Conservation (phyloP, 1,140 invertebrate species). For the Oscheius sp. region DNA sequence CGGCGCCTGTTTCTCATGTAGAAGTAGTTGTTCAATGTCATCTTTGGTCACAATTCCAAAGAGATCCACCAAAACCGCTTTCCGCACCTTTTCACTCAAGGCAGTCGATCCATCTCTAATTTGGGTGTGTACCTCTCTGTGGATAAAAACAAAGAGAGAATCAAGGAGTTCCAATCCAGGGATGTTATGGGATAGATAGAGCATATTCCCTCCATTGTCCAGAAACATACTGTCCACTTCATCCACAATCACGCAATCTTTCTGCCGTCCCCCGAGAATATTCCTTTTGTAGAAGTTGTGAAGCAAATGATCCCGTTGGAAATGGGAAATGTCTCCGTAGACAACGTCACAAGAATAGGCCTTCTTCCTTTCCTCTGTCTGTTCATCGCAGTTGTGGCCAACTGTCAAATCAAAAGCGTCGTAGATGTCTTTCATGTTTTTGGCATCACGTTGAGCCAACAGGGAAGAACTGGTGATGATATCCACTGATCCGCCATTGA, state of each 20-base stretch:
- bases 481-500: not conserved
- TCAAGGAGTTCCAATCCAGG: slow-evolving; percentile 11
- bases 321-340: slow-evolving; percentile 37
- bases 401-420: not conserved
- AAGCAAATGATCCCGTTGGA: slow-evolving; percentile 34
- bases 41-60: slow-evolving; percentile 7
- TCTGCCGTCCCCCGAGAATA: not conserved
- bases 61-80: not conserved
- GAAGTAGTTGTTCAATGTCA: not conserved
- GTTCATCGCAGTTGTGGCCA: slow-evolving; percentile 19
- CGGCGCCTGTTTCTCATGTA: not conserved
- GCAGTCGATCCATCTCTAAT: not conserved
- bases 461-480: slow-evolving; percentile 37
- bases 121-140: not conserved
- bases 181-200: slow-evolving; percentile 20
- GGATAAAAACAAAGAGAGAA: slow-evolving; percentile 16
- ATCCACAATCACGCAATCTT: slow-evolving; percentile 32
- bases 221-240: slow-evolving; percentile 41
- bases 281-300: slow-evolving; percentile 36
- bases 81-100: not conserved
- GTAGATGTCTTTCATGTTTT: slow-evolving; percentile 1
- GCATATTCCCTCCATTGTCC: slow-evolving; percentile 35
- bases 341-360: slow-evolving; percentile 31
- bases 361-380: not conserved
- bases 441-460: slow-evolving; percentile 27